phyloP scores from a whole-genome alignment of 2,113 vertebrate species.

The Chionomys nivalis region DNA sequence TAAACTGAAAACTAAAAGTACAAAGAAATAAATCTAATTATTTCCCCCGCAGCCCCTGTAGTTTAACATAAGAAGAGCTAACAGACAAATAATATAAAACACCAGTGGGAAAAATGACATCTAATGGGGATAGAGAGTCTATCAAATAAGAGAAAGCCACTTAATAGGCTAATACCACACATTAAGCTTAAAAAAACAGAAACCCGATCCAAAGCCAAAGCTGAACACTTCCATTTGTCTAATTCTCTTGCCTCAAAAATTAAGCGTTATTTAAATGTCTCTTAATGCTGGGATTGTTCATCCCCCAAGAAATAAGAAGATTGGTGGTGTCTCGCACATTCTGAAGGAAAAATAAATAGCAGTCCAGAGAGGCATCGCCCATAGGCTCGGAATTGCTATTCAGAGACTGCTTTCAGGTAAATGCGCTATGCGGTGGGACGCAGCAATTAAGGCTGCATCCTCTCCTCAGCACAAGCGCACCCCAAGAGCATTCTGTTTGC shows the following conservation, averaged over 20 bases:
- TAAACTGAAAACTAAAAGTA: conserved; percentile 62
- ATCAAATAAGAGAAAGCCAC: conserved; percentile 65
- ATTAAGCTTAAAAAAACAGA: conserved; percentile 76
- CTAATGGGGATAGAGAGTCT: conserved; percentile 60
- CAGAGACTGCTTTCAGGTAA: conserved; percentile 40
- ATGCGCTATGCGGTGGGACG: background rate
- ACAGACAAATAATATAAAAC: conserved; percentile 66
- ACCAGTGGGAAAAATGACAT: conserved; percentile 64
- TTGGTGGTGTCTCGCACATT: conserved; percentile 53
- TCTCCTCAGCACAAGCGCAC: background rate
- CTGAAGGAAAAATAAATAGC: conserved; percentile 80
- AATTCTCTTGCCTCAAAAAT: conserved; percentile 81
- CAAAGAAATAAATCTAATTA: conserved; percentile 78
- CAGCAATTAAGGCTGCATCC: background rate
- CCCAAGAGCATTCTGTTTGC: background rate
- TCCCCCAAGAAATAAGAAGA: conserved; percentile 77
- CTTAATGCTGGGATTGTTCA: conserved; percentile 76
- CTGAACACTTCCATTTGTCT: conserved; percentile 78
- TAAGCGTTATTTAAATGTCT: conserved; percentile 82
- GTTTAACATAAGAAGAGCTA: conserved; percentile 67
- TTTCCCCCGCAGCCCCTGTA: conserved; percentile 5
- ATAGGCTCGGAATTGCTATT: conserved; percentile 57
- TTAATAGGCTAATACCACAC: conserved; percentile 70
- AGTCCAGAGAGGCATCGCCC: background rate
- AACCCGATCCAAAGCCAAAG: conserved; percentile 75